Percentiles rank a stretch among this genome's conserved stretches.
Conservation (phyloP, 2,888 invertebrate genomes). For the Siphlonurus alternatus region DNA sequence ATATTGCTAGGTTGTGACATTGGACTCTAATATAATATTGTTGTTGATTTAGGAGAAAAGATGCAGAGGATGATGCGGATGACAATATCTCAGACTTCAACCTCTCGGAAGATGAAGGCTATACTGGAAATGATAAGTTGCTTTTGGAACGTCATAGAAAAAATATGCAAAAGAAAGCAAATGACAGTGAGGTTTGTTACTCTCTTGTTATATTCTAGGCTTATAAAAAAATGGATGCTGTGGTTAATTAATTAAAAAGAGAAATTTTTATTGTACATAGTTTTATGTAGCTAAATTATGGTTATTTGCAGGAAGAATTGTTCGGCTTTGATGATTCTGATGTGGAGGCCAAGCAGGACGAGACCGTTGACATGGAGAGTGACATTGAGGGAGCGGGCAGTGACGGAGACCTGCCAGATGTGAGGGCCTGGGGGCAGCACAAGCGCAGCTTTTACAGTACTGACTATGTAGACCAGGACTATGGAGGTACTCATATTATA, state of each 20-base stretch:
- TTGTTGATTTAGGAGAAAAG: too few species aligned
- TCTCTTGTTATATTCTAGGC: too few species aligned
- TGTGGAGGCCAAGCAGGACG: constrained; percentile 17
- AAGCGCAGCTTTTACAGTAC: constrained; percentile 66
- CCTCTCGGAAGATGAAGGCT: background rate
- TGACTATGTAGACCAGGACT: constrained; percentile 79
- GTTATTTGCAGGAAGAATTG: background rate
- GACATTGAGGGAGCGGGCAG: constrained; percentile 62
- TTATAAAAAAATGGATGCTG: too few species aligned
- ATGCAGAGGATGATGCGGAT: too few species aligned
- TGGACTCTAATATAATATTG: too few species aligned
- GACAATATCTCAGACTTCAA: background rate
- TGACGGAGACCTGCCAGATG: constrained; percentile 52
- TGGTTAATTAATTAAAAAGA: too few species aligned
- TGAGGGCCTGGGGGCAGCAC: constrained; percentile 77
- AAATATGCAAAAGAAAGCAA: background rate
- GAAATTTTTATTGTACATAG: too few species aligned
- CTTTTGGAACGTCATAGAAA: background rate
- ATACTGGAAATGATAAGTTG: background rate
- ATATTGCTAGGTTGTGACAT: too few species aligned
- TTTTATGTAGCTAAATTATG: too few species aligned
- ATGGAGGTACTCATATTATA: constrained; percentile 39
- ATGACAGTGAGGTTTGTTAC: background rate
- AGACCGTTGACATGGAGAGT: constrained; percentile 28
- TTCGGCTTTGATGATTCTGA: constrained; percentile 7